phyloP scores from a whole-genome alignment of 2,797 vertebrate species.

The Paedocypris micromegethes region DNA sequence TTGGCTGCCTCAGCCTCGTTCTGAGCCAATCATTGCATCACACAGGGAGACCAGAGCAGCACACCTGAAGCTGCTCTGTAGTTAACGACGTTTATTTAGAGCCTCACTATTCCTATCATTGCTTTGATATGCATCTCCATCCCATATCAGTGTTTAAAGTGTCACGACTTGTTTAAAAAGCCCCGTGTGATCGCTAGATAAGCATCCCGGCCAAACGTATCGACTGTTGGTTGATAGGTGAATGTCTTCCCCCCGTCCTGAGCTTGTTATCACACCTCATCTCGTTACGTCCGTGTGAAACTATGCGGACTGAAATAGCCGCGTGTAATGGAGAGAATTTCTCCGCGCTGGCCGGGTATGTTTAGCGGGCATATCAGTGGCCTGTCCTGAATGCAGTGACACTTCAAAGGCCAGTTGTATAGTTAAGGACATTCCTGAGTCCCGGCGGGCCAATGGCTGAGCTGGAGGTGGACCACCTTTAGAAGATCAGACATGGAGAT shows the following conservation, averaged over 20 bases:
- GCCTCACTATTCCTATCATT: no score
- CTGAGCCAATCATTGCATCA: no score
- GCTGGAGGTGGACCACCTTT: conserved; percentile 56
- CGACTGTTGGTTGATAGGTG: no score
- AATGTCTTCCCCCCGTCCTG: conserved; percentile 27
- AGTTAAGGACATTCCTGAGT: conserved; percentile 59
- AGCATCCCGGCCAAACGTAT: no score
- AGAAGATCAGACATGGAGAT: conserved; percentile 59
- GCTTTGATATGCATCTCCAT: no score
- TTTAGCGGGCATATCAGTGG: conserved; percentile 54
- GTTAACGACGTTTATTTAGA: no score
- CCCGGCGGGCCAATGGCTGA: conserved; percentile 33
- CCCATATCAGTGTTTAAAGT: no score
- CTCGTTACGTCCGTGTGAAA: conserved; percentile 50
- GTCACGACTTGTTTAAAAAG: no score
- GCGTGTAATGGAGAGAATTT: conserved; percentile 47
- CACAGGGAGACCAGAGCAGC: no score
- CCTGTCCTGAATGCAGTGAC: conserved; percentile 57
- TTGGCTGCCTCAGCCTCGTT: no score
- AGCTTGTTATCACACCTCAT: conserved; percentile 46
- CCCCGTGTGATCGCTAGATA: no score
- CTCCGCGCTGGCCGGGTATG: conserved; percentile 44
- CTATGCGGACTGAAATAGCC: conserved; percentile 46
- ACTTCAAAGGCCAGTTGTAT: conserved; percentile 58
- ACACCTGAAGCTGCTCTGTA: no score